Evolutionary conservation across 2,113 vertebrate species (phyloP), one percentile per base, ranked within the genome.

Genomic region (Melanocharis versteri): DNA sequence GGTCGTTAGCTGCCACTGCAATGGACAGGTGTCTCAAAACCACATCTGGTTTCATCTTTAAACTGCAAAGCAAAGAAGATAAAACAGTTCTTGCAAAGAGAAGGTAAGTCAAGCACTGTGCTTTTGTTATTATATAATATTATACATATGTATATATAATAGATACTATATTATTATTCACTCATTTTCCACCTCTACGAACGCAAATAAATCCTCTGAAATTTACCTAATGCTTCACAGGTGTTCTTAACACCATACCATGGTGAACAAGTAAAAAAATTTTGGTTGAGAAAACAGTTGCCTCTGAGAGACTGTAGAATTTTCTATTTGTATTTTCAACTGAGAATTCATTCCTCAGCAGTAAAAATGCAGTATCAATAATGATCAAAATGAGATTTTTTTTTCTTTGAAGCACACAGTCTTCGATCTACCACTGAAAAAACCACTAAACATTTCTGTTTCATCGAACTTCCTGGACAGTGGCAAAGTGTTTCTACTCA

Each of bases 11-110:
- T 12, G 99, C 98, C 90, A 99, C 99, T 0, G 99, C 99, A 28
- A 99, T 99, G 71, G 99, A 99, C 84, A 99, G 94, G 39, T 99
- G 99, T 70, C 99, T 98, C 92, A 99, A 95, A 68, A 99, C 98
- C 60, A 99, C 98, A 42, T 99, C 99, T 33, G 99, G 98, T 81
- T 99, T 99, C 98, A 99, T 98, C 97, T 99, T 99, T 83, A 99
- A 98, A 89, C 99, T 99, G 98, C 26, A 93, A 96, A 92, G 95
- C 70, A 96, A 54, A 70, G 44, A 58, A 80, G 60, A 93, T 40
- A 72, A 62, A 87, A 89, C 3, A 31, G 71, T 53, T 83, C 39
- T 91, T 45, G 62, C 19, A n/a, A 83, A 44, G 33, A 83, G 42
- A 76, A 70, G 12, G 3, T 7, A 57, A 71, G n/a, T 6, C 35